These are phyloP conservation scores for Indicator maculatus DNA, from an alignment of 2,113 vertebrate genomes.

Conservation along the genomic window DNA sequence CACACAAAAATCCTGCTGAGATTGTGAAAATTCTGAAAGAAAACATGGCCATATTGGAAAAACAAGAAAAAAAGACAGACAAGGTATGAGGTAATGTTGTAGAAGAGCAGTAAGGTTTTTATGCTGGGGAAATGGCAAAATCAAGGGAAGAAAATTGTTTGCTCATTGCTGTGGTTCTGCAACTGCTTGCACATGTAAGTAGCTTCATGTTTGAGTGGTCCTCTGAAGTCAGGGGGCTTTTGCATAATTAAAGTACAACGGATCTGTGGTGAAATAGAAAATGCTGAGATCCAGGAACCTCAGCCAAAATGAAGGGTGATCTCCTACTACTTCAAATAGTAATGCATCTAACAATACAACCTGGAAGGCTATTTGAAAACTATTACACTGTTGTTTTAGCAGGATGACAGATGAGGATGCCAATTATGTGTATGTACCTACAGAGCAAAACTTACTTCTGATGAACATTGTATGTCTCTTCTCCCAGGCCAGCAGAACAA, in stretches of 20 bases:
- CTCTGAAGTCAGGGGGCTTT: background rate
- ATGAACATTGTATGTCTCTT: background rate
- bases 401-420: background rate
- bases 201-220: background rate
- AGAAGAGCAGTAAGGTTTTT: background rate
- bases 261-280: background rate
- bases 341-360: background rate
- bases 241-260: background rate
- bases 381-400: background rate
- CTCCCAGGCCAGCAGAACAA: too few species aligned
- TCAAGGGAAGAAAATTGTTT: background rate
- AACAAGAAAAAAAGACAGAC: slow-evolving; percentile 96
- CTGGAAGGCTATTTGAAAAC: background rate
- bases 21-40: slow-evolving; percentile 93
- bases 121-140: background rate
- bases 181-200: background rate
- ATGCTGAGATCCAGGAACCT: background rate
- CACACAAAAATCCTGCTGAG: slow-evolving; percentile 94
- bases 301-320: background rate
- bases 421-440: background rate
- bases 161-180: background rate
- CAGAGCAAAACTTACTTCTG: background rate
- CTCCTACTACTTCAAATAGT: background rate
- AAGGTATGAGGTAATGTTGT: slow-evolving; percentile 82
- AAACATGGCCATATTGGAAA: slow-evolving; percentile 91